A percentile compares a stretch with the other conserved stretches of the same genome.
Conservation (phyloP, 1,140 invertebrate species). For the Hycleus phaleratus region DNA sequence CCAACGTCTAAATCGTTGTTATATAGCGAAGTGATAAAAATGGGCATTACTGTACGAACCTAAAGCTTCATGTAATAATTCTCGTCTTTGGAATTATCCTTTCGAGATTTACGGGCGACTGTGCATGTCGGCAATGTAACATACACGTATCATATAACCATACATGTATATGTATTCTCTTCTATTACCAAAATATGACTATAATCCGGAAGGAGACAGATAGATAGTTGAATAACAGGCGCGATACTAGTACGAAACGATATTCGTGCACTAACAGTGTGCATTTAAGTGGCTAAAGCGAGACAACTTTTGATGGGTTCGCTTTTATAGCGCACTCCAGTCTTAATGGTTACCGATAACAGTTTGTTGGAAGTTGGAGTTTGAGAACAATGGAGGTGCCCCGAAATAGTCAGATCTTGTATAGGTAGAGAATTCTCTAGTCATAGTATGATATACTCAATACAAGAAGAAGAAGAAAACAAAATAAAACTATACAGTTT, state of each 20-base stretch:
- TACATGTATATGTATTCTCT: too few species aligned
- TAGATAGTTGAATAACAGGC: too few species aligned
- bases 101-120: slow-evolving; percentile 16
- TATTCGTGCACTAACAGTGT: slow-evolving; percentile 14
- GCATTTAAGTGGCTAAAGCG: slow-evolving; percentile 30
- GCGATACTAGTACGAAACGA: slow-evolving; percentile 4
- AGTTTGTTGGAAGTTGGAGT: slow-evolving; percentile 4
- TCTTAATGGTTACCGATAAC: slow-evolving; percentile 29
- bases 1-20: slow-evolving; percentile 11
- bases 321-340: slow-evolving; percentile 28
- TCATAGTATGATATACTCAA: too few species aligned
- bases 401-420: too few species aligned
- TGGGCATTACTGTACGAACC: slow-evolving; percentile 16
- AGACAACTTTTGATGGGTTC: slow-evolving; percentile 31
- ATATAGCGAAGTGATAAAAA: slow-evolving; percentile 18
- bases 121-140: slow-evolving; percentile 10
- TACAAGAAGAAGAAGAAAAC: too few species aligned
- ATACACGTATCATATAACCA: too few species aligned
- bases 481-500: too few species aligned
- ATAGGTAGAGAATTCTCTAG: too few species aligned
- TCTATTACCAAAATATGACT: too few species aligned
- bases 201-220: too few species aligned
- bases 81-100: slow-evolving; percentile 18
- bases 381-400: too few species aligned
- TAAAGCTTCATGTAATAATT: slow-evolving; percentile 19